Percentiles rank a stretch among this genome's conserved stretches.
Evolutionary conservation across 1,140 invertebrate genomes (phyloP).

Genomic region (Tetramorium simillimum): DNA sequence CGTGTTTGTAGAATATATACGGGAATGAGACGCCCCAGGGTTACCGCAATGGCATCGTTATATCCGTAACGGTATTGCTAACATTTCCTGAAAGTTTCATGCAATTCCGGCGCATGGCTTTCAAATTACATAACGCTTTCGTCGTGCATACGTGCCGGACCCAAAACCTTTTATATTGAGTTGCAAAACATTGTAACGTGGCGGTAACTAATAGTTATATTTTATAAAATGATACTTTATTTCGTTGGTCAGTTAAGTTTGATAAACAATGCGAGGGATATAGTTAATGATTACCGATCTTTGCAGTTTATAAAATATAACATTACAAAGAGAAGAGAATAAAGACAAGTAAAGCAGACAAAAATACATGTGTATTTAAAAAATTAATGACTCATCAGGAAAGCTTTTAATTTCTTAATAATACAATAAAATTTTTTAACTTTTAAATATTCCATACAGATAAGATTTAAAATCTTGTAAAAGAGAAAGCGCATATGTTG

Average conservation of each 20-base stretch:
- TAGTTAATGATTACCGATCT: not conserved
- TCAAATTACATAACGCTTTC: conserved; percentile 55
- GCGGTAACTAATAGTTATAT: not conserved
- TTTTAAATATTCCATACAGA: not conserved
- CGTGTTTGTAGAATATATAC: conserved; percentile 48
- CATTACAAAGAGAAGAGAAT: not conserved
- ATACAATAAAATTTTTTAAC: not conserved
- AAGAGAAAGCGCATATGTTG: not conserved
- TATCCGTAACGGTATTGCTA: conserved; percentile 60
- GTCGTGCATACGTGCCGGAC: conserved; percentile 25
- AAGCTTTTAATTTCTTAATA: not conserved
- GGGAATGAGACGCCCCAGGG: conserved; percentile 48
- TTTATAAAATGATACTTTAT: not conserved
- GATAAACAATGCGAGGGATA: not conserved
- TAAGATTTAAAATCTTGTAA: not conserved
- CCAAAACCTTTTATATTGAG: conserved; percentile 23
- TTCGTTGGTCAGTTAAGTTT: not conserved
- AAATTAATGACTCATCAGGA: not conserved
- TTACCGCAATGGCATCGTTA: conserved; percentile 58
- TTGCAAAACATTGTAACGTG: conserved; percentile 21
- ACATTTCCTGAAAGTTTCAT: conserved; percentile 60
- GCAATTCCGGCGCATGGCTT: conserved; percentile 55
- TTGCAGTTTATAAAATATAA: not conserved
- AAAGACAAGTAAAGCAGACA: not conserved
- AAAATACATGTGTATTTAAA: not conserved